Percentiles rank a stretch among this genome's conserved stretches.
Evolutionary conservation across 2,888 invertebrate genomes (phyloP).

Genomic region (Andrena bicolor): DNA sequence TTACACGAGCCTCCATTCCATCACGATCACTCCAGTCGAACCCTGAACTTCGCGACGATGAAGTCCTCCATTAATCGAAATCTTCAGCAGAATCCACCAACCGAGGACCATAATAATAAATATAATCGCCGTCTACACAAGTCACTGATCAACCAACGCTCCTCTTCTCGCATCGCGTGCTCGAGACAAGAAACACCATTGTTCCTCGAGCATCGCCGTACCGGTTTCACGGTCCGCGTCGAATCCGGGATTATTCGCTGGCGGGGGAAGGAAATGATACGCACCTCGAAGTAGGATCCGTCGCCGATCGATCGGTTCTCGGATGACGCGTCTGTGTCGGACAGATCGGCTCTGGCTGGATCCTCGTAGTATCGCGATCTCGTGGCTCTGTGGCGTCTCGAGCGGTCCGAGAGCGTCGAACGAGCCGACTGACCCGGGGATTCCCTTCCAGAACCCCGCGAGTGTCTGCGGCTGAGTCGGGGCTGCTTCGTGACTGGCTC

Average conservation of each 20-base stretch:
- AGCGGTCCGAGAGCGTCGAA: conserved; percentile 61
- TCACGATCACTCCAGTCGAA: too few relatives aligned
- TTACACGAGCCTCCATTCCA: too few relatives aligned
- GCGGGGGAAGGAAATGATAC: conserved; percentile 1
- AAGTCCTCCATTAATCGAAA: too few relatives aligned
- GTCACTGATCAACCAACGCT: conserved; percentile 7
- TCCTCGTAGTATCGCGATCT: conserved; percentile 63
- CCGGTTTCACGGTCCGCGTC: conserved; percentile 32
- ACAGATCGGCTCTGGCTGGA: conserved; percentile 71
- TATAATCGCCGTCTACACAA: not conserved
- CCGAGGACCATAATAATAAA: not conserved
- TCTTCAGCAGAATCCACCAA: too few relatives aligned
- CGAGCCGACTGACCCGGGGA: conserved; percentile 69
- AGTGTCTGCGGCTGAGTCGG: conserved; percentile 85
- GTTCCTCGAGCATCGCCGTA: conserved; percentile 36
- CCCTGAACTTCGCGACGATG: too few relatives aligned
- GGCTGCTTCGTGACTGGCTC: conserved; percentile 92
- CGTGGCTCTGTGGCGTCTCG: conserved; percentile 47
- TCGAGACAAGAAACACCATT: conserved; percentile 29
- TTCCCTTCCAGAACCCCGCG: conserved; percentile 68
- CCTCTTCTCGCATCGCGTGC: not conserved
- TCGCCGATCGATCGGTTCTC: conserved; percentile 82
- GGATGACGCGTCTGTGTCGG: conserved; percentile 82
- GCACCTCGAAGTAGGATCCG: conserved; percentile 85
- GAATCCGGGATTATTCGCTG: not conserved